Percentiles rank a stretch among this genome's conserved stretches.
phyloP scores from a whole-genome alignment of 2,113 vertebrate genomes.

The Oreamnos americanus region DNA sequence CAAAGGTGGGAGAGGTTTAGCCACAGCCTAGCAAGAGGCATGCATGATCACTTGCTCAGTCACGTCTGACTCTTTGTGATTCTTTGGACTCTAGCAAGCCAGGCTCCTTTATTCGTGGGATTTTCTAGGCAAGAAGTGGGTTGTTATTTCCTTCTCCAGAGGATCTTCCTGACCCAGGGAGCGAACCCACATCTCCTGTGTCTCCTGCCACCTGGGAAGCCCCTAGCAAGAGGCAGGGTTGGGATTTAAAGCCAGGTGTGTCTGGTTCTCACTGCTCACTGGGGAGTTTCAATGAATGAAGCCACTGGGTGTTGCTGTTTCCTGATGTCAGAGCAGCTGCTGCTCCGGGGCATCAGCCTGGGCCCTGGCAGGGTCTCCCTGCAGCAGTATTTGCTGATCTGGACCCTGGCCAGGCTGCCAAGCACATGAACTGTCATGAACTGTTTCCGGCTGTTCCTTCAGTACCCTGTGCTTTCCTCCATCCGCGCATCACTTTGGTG shows the following conservation, averaged over 20 bases:
- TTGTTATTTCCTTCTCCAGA: neutral
- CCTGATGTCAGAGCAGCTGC: neutral
- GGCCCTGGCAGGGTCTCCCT: neutral
- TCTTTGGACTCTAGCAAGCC: neutral
- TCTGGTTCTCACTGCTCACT: neutral
- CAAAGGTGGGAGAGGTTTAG: neutral
- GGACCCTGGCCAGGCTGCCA: neutral
- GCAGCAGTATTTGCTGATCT: fast-evolving
- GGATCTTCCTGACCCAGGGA: neutral
- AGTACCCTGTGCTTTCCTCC: neutral
- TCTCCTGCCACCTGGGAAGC: neutral
- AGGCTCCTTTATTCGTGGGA: neutral
- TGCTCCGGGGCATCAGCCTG: neutral
- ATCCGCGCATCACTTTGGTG: neutral
- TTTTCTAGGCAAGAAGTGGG: neutral
- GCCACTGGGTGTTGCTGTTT: neutral
- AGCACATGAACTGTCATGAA: neutral
- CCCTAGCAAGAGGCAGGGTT: neutral
- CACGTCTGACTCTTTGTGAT: neutral
- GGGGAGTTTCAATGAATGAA: neutral
- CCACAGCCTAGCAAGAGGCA: neutral
- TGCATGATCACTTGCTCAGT: neutral
- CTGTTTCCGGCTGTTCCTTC: neutral
- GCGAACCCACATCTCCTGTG: neutral
- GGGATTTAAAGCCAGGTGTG: neutral